Evolutionary conservation across 2,888 invertebrate genomes (phyloP), one percentile per base, ranked within the genome.

Genomic region (Rosalia funebris): DNA sequence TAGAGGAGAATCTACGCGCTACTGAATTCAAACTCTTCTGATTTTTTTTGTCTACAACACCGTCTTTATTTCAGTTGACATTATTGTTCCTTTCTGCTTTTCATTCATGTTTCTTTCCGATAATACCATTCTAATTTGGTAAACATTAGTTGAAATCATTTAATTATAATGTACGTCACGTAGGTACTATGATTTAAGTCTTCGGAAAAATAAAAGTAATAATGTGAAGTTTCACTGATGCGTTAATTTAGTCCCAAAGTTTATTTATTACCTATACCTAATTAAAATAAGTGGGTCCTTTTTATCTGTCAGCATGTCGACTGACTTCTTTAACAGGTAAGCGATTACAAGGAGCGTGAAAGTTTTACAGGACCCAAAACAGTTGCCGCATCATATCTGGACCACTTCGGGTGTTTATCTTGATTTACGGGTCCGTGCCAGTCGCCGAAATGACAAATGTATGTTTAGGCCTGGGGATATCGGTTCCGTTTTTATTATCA

Each of bases 401-500:
- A 25, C 25, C 4, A 25, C 25, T 25, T 12, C 16, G 25, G 12
- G 14, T 25, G 14, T 12, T 45, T 45, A 45, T 45, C 19, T 45
- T 16, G 45, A 25, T 45, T 20, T 45, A 25, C 15, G 31, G 20
- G 31, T 20, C 12, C 17, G 31, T 46, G 32, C 14, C 17, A 32
- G 42, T 10, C n/a, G 14, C 44, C 19, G 44, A 44, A 17, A 44
- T 20, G 44, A 20, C 3, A 44, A 7, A 19, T 44, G 44, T 44
- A 19, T 44, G 44, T 11, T 19, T 20, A 44, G 44, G 44, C 17
- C 44, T n/a, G n/a, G 19, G 20, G 44, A 19, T 44, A 44, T 42
- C 16, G 19, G 16, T 15, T 3, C 19, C n/a, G n/a, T 10, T 39
- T 16, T 39, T 16, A 16, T 25, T 25, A 25, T 25, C 25, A 25